Evolutionary conservation across 2,113 vertebrate genomes (phyloP), one percentile per base, ranked within the genome.

Genomic region (Hypocryptadius cinnamomeus): DNA sequence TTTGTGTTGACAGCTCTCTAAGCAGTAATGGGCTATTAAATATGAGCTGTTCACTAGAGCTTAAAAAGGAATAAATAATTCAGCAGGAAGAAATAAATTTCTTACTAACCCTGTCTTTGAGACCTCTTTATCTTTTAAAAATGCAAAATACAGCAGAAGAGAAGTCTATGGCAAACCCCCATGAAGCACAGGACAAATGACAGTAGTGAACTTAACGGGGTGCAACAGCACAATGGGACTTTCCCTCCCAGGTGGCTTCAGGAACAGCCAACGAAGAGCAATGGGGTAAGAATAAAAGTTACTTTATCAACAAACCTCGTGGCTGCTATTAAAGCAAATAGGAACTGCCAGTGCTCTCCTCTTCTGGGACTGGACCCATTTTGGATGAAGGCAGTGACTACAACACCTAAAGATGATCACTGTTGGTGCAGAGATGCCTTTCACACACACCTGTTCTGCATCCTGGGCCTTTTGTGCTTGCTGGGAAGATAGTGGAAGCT

Each of bases 31-130:
- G 68, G 44, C 42, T 76, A 85, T 77, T 82, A 92, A 92, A 85
- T 22, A 72, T 13, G 47, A 47, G 56, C 37, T 85, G 57, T 11
- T 83, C 33, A 3, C 44, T 1, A 5, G 37, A 73, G 51, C 87
- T 90, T 90, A 74, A 80, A 88, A 30, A 68, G 30, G 39, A 85
- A 87, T 87, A 93, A 91, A 93, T 95, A 85, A 93, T 95, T 95
- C 87, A 96, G 54, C 28, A 92, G 54, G 70, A 72, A 82, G 89
- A 94, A 92, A 89, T 69, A 82, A 85, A 91, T 61, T 92, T 82
- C 85, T 69, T 54, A 59, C 63, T 79, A 85, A 61, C 40, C 33
- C 59, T 82, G 66, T 76, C 78, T 61, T 74, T 68, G 66, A 89
- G 74, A 82, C 4, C 60, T 73, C 59, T 81, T 84, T 47, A 78